Base-by-base conservation (phyloP, 2,113 vertebrate species). In the Mirza zaza region DNA sequence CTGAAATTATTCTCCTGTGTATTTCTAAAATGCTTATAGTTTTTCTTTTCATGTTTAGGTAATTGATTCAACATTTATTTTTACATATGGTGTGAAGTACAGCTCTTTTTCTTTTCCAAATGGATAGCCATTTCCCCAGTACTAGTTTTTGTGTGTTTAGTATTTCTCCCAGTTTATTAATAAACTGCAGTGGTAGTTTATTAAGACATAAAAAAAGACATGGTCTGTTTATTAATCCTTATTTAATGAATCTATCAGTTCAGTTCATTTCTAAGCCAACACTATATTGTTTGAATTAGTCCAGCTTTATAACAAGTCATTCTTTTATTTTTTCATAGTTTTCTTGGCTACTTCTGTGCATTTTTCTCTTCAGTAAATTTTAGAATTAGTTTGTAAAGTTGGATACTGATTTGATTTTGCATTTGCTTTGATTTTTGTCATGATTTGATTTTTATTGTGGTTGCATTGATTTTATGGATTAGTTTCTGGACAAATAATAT, bases 361-460 rank as follows among this genome's bases (percentile, higher is more conserved):
- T 79, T 89, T 91, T 87, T 71, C 32, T 83, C 63, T 83, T 83
- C 34, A 32, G 11, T 52, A 52, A 80, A 86, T 75, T 86, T 94
- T 81, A 61, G 27, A 75, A 68, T 81, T 34, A 11, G 10, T n/a
- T 83, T 83, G 21, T 73, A 10, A 86, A 21, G 39, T 68, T 79
- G 18, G 6, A 18, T 36, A 59, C 32, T 79, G 36, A 10, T 36
- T 77, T 92, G 52, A 32, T 68, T 91, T 70, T 48, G 15, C 63
- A n/a, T 91, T 70, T 48, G 15, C 63, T 20, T 79, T 85, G 45
- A 29, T 65, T 73, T 88, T 57, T 63, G 32, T 57, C 45, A 21
- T 48, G 42, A 9, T 36, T 79, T 92, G 32, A 32, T 68, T 91
- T 68, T 48, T 8, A 71, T 55, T n/a, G 23, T 59, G 45, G 48